Conservation (phyloP, 2,113 vertebrate genomes). For the Pomatostomus ruficeps region DNA sequence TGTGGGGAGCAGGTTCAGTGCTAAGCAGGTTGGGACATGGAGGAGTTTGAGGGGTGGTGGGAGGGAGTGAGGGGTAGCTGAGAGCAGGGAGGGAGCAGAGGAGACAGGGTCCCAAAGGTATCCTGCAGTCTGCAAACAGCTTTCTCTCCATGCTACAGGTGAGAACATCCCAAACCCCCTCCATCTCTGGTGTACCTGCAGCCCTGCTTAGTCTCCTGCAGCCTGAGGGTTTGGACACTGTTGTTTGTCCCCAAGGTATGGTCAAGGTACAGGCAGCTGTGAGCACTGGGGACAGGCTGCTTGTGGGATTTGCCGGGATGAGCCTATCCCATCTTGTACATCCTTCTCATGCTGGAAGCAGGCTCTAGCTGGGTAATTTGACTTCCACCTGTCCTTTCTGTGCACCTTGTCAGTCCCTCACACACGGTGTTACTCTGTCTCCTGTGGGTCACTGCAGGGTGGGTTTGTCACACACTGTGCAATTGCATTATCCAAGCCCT, state of each 20-base stretch:
- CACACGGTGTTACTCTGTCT: rapidly evolving
- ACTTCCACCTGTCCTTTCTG: not conserved
- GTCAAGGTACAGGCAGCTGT: not conserved
- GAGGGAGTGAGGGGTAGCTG: not conserved
- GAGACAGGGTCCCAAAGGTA: not conserved
- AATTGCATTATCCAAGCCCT: not conserved
- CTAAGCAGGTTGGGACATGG: not conserved
- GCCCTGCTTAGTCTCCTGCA: not conserved
- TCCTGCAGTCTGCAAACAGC: not conserved
- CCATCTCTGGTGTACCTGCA: not conserved
- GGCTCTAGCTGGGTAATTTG: not conserved
- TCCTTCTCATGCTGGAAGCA: not conserved
- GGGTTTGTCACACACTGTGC: not conserved
- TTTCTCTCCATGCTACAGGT: not conserved
- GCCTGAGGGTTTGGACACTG: not conserved
- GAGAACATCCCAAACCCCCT: not conserved
- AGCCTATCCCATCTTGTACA: not conserved
- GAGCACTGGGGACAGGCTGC: not conserved
- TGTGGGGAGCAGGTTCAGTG: not conserved
- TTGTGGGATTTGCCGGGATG: rapidly evolving
- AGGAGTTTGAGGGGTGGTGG: not conserved
- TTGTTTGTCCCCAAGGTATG: not conserved
- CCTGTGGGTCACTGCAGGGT: not conserved
- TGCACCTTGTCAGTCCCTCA: not conserved
- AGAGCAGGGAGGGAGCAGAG: rapidly evolving